phyloP scores from a whole-genome alignment of 2,797 vertebrate genomes.

The Diplodus sargus region DNA sequence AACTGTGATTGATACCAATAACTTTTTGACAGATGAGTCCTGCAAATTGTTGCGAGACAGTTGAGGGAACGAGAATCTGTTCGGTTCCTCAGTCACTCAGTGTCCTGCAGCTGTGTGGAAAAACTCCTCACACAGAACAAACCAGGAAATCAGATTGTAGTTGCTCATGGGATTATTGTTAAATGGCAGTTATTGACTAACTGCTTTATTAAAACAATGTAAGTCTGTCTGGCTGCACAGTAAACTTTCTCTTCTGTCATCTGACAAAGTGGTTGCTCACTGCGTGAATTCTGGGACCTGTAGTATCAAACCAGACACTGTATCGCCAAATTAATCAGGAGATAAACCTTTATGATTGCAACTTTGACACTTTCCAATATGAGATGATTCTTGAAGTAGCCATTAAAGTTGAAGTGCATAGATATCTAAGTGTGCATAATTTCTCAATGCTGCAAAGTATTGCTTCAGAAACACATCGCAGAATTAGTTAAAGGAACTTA shows the following conservation, averaged over 20 bases:
- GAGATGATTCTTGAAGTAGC: neutral
- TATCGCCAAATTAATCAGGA: neutral
- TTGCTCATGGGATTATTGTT: neutral
- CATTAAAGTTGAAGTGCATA: neutral
- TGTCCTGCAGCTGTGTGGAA: neutral
- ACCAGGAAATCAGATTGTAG: slow-evolving; percentile 1
- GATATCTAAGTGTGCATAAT: neutral
- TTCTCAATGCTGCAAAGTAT: neutral
- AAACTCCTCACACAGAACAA: neutral
- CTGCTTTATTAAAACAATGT: neutral
- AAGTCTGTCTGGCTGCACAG: too few species aligned
- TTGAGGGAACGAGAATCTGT: neutral
- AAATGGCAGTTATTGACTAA: neutral
- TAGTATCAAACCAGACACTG: neutral
- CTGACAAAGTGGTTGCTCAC: neutral
- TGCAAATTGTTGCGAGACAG: neutral
- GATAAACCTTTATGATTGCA: neutral
- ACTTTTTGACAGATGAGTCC: neutral
- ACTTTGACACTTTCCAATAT: neutral
- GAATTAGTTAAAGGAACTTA: too few species aligned
- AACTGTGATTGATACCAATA: neutral
- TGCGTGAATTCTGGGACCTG: neutral
- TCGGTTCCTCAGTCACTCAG: neutral
- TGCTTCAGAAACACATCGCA: neutral
- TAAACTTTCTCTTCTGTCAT: neutral